These are phyloP conservation scores for Brachyalestes nurse DNA, from an alignment of 2,797 vertebrate genomes.

Conservation along the genomic window DNA sequence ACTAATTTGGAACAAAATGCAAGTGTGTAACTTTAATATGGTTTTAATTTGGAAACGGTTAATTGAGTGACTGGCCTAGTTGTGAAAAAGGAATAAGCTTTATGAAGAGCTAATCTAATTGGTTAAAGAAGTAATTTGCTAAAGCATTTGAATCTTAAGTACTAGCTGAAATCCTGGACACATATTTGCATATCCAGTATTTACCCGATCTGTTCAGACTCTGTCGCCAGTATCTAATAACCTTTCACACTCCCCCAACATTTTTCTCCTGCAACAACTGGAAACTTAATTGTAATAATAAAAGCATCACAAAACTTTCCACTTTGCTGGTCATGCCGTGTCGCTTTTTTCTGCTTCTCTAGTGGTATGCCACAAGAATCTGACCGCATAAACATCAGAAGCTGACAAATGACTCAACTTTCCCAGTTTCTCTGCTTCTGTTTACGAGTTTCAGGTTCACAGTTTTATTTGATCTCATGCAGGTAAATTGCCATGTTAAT, in stretches of 20 bases:
- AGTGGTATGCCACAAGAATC: background rate
- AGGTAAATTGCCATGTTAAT: background rate
- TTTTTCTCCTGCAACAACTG: too few species aligned
- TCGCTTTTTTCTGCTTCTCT: background rate
- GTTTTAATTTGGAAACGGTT: conserved; percentile 15
- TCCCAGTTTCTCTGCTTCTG: too few species aligned
- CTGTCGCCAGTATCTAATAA: background rate
- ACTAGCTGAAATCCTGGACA: conserved; percentile 1
- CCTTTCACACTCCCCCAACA: too few species aligned
- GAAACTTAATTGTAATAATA: too few species aligned
- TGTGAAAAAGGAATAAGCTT: conserved; percentile 1
- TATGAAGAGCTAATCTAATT: background rate
- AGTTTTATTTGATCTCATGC: background rate
- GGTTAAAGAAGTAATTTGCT: background rate
- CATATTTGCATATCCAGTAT: background rate
- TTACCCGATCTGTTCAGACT: background rate
- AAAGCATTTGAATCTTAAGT: background rate
- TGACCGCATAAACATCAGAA: too few species aligned
- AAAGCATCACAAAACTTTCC: background rate
- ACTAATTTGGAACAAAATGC: background rate
- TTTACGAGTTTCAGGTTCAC: too few species aligned
- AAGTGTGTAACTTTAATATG: background rate
- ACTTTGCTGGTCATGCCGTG: background rate
- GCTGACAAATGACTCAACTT: too few species aligned
- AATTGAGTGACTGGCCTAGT: conserved; percentile 24